These are phyloP conservation scores for Shinisaurus crocodilurus DNA, from an alignment of 2,113 vertebrate genomes.

Conservation along the genomic window DNA sequence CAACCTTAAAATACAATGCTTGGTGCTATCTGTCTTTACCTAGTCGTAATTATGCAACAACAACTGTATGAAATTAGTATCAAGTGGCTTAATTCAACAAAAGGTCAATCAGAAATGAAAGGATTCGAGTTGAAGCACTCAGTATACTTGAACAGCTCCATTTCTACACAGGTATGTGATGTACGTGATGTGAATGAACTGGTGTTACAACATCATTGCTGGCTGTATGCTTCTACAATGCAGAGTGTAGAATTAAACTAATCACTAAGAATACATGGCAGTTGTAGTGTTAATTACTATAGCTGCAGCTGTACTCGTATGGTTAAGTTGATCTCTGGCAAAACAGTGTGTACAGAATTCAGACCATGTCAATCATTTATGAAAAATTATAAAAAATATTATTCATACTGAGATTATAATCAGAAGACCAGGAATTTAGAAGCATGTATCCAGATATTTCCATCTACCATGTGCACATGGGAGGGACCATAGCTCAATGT, in stretches of 20 bases:
- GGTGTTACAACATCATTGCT: neutral
- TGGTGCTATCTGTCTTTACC: neutral
- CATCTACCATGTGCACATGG: conserved; percentile 4
- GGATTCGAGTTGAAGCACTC: neutral
- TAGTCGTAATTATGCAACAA: neutral
- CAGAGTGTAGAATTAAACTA: neutral
- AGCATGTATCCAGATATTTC: neutral
- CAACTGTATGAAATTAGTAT: neutral
- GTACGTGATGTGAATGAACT: too few species aligned
- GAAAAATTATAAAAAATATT: neutral
- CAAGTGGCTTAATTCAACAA: neutral
- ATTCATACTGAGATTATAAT: conserved; percentile 55
- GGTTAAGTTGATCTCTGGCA: conserved; percentile 33
- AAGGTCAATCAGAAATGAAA: neutral
- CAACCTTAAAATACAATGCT: neutral
- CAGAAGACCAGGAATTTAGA: neutral
- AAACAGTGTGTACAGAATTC: conserved; percentile 44
- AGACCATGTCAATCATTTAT: conserved; percentile 47
- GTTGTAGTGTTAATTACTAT: conserved; percentile 42
- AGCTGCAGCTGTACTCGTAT: neutral
- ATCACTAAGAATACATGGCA: neutral
- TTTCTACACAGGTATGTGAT: neutral
- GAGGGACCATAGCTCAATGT: too few species aligned
- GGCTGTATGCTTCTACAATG: neutral
- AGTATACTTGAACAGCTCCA: neutral